These are phyloP conservation scores for Malaclemys terrapin DNA, from an alignment of 2,113 vertebrate species.

Conservation along the genomic window DNA sequence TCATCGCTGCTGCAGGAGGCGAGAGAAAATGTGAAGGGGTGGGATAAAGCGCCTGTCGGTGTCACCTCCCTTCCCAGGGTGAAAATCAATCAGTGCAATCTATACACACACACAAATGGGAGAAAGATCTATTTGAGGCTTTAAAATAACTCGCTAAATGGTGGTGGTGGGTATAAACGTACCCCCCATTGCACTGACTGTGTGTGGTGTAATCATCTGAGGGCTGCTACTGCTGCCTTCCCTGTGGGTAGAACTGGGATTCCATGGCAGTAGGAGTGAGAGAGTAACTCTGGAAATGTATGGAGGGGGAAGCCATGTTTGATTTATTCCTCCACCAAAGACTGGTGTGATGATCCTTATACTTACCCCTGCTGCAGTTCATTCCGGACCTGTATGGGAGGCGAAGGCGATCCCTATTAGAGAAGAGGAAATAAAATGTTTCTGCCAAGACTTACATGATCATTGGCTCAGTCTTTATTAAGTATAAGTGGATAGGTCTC, in stretches of 20 bases:
- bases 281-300: constrained; percentile 72
- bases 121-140: not conserved
- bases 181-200: not conserved
- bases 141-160: constrained; percentile 6
- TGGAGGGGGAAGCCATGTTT: constrained; percentile 80
- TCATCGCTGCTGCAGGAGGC: constrained; percentile 53
- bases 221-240: constrained; percentile 18
- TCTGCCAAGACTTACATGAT: constrained; percentile 23
- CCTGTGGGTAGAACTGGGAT: constrained; percentile 43
- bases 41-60: constrained; percentile 7
- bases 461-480: constrained; percentile 42
- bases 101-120: no score
- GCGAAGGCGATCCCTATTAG: constrained; percentile 48
- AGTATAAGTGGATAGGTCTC: constrained; percentile 46
- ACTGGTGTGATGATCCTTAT: constrained; percentile 61
- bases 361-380: constrained; percentile 62
- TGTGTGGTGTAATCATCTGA: not conserved
- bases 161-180: not conserved
- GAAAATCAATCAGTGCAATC: constrained; percentile 43
- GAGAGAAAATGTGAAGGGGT: constrained; percentile 31
- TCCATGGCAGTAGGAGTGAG: constrained; percentile 51
- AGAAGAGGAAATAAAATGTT: constrained; percentile 52
- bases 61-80: not conserved
- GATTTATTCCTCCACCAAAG: constrained; percentile 75
- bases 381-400: constrained; percentile 47